Conservation (phyloP, 1,140 invertebrate species). For the Lerema accius region DNA sequence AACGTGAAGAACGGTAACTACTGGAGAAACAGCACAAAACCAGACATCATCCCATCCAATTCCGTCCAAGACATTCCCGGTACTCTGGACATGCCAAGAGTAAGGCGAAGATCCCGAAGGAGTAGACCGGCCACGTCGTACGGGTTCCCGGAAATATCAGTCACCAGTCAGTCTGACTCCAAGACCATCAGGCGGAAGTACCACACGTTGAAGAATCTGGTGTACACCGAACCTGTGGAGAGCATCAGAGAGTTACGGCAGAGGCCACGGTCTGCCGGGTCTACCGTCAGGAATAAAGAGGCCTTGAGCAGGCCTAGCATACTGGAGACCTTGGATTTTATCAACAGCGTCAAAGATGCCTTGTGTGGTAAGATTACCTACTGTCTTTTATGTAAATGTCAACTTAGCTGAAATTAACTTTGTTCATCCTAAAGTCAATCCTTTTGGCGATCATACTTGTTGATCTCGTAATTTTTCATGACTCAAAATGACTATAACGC, state of each 20-base stretch:
- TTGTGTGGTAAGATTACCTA: conserved; percentile 72
- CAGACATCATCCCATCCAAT: conserved; percentile 65
- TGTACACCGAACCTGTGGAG: conserved; percentile 71
- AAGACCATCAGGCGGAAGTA: conserved; percentile 71
- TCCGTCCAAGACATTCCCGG: conserved; percentile 45
- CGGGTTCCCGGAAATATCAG: conserved; percentile 72
- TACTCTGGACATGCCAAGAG: conserved; percentile 45
- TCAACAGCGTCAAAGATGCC: conserved; percentile 71
- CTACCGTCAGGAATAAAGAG: conserved; percentile 65
- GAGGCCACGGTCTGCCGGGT: conserved; percentile 67
- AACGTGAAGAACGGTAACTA: conserved; percentile 68
- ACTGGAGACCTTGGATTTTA: conserved; percentile 74
- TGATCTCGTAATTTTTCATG: too few species aligned
- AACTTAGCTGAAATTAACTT: too few species aligned
- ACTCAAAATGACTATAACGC: too few species aligned
- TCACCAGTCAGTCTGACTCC: conserved; percentile 64
- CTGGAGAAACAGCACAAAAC: conserved; percentile 69
- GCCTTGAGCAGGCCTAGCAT: conserved; percentile 67
- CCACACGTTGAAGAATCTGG: conserved; percentile 69
- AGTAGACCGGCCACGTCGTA: conserved; percentile 56
- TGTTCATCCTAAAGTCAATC: too few species aligned
- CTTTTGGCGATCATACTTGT: too few species aligned
- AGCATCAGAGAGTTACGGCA: conserved; percentile 62
- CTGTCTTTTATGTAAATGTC: too few species aligned
- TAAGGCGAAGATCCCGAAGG: conserved; percentile 47